Base-by-base conservation (phyloP, 2,113 vertebrate species). In the Nannospalax galili region DNA sequence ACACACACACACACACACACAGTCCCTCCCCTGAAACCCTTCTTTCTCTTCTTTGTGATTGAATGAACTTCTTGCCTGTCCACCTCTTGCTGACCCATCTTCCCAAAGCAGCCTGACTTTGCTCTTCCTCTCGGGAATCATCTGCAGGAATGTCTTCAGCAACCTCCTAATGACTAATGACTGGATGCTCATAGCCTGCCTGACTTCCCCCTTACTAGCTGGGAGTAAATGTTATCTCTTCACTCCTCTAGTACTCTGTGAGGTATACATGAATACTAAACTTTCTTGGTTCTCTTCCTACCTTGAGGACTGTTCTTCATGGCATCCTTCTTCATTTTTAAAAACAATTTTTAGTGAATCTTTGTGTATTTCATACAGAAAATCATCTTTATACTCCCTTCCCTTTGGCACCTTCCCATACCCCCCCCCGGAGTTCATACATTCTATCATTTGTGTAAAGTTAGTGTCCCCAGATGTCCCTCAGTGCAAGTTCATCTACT, bases 241-340 rank as follows among this genome's bases (percentile, higher is more conserved):
- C 24, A 45, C 60, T 56, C 37, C 64, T 42, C 95, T 52, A 67
- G 62, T 0, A 2, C 65, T 82, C 10, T 74, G 37, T 86, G 37
- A 30, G 40, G 48, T 24, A 89, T 17, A 37, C 78, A 11, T 40
- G 20, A 26, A 42, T 19, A 26, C 28, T 40, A 42, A 70, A 52
- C 75, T 42, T 62, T 6, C n/a, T 90, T 22, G 11, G 1, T 40
- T 75, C 10, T 73, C 67, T 80, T 45, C 70, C 75, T 35, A 30
- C n/a, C 32, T 58, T 35, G 2, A 1, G 3, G 19, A 8, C 14
- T 7, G 0, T 14, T 69, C 62, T 75, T 11, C 16, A n/a, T 16
- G 1, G 52, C 20, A 52, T 32, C 42, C 20, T 86, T 70, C 78
- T 65, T 60, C 45, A 35, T 32, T 30, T 72, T 64, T n/a, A 22